Base-by-base conservation (phyloP, 2,888 invertebrate species). In the Scaptomyza flava region DNA sequence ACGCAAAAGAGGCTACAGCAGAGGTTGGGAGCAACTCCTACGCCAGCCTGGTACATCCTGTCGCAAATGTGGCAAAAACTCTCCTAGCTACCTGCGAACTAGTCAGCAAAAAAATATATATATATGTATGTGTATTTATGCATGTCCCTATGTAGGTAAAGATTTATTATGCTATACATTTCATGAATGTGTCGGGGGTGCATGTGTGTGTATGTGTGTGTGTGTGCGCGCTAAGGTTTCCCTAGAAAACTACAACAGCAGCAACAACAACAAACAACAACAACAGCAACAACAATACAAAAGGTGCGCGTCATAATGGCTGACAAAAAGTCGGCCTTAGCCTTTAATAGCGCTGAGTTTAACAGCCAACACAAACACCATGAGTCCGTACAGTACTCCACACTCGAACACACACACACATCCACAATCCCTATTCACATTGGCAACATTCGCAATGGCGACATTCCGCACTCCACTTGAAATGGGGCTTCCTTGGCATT, bases 111-210 rank as follows among this genome's bases (percentile, higher is more conserved):
- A 68, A 50, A 69, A 61, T 61, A 59, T 31, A 47, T 1, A 30
- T n/a, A 42, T 42, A 42, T 31, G 52, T 52, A 36, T 52, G 31
- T 53, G 14, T 30, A 36, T 53, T 46, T 78, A 27, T 27, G 27
- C 27, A 27, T 6, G 71, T 52, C 11, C 14, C 36, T 14, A 76
- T 72, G 63, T 74, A 67, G 64, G 80, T 80, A 86, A 80, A 88
- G 84, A 88, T 84, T 88, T 86, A 88, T 84, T 87, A 83, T 83
- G 85, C 82, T 87, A 85, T 87, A 83, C 82, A 87, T 83, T 87
- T 83, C 87, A 87, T 83, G 87, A 83, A 87, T 83, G 82, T 76
- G 70, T 64, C 66, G 76, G 74, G 78, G 63, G 58, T 63, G 68
- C 53, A 48, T 69, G 60, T 3, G 27, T 27, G n/a, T n/a, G n/a